Evolutionary conservation across 1,140 invertebrate genomes (phyloP), one percentile per base, ranked within the genome.

Genomic region (Temnothorax nylanderi): DNA sequence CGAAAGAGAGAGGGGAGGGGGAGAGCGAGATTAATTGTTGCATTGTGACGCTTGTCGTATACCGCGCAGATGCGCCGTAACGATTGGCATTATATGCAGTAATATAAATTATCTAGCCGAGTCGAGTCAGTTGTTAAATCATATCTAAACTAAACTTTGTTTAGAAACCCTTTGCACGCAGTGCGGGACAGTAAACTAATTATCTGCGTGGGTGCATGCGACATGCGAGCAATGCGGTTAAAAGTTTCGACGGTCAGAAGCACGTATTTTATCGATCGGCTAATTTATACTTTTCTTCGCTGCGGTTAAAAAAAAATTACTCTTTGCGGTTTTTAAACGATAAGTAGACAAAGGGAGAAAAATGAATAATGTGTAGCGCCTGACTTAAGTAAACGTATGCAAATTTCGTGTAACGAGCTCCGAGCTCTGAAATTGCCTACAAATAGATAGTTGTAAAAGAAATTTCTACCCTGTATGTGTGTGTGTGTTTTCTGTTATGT

Each of bases 11-110:
- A 26, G 11, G 72, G n/a, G 34, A 21, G 21, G 51, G 2, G 10
- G 32, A 74, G 13, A 47, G 58, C 16, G 32, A 69, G 51, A 84
- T 84, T 75, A 84, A 84, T 75, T 84, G 54, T 84, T 75, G 69
- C 54, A 74, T 74, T 84, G 26, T 75, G 54, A 60, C 54, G n/a
- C 11, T 51, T 82, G 41, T 74, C 47, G 41, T 32, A 47, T 37
- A 51, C 8, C 13, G 7, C 34, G 32, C 54, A 51, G 67, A 82
- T 60, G 69, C 49, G 26, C 41, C 41, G 18, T 74, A 75, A 72
- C 65, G 21, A 84, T 75, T 84, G 54, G 69, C 69, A 84, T 75
- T 84, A 82, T 74, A 47, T 56, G 34, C 69, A 21, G 18, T 58
- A 58, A 81, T 81, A 69, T 21, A 51, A 71, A 84, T 62, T 60